Conservation (phyloP, 35 echinoderm and acorn worm genomes). For the Apostichopus parvimensis region DNA sequence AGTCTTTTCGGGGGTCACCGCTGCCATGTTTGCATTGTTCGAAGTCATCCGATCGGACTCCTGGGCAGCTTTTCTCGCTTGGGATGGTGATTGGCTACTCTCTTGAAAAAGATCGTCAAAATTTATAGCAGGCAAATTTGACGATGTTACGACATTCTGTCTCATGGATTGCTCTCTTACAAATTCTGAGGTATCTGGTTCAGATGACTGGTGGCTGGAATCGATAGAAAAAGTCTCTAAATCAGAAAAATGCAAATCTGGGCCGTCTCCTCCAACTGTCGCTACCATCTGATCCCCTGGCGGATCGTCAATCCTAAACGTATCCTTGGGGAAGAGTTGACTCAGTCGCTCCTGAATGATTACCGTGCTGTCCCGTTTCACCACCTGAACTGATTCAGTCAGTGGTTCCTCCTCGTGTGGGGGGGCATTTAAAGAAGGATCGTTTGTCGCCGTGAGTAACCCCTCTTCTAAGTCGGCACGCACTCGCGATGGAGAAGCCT, state of each 20-base stretch:
- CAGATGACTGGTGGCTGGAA: conserved; percentile 31
- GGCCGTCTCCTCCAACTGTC: neutral
- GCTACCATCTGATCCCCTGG: neutral
- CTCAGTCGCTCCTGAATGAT: neutral
- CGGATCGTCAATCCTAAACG: neutral
- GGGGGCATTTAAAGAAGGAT: neutral
- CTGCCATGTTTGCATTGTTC: conserved; percentile 44
- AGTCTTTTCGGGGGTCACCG: conserved; percentile 1
- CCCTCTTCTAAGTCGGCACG: neutral
- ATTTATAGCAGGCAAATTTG: conserved; percentile 20
- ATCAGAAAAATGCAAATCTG: conserved; percentile 2
- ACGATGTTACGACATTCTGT: conserved; percentile 31
- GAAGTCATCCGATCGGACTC: conserved; percentile 31
- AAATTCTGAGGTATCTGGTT: conserved; percentile 38
- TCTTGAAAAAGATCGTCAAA: conserved; percentile 33
- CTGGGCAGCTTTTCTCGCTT: neutral
- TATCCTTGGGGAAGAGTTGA: conserved; percentile 37
- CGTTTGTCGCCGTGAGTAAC: neutral
- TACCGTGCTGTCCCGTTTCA: conserved; percentile 14
- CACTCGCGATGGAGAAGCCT: neutral
- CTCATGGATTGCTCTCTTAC: conserved; percentile 49
- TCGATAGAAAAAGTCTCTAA: conserved; percentile 26
- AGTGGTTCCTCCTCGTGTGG: neutral
- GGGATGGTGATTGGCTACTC: neutral
- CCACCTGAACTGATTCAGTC: neutral